Base-by-base conservation (phyloP, 2,797 vertebrate species). In the Cyclura pinguis region DNA sequence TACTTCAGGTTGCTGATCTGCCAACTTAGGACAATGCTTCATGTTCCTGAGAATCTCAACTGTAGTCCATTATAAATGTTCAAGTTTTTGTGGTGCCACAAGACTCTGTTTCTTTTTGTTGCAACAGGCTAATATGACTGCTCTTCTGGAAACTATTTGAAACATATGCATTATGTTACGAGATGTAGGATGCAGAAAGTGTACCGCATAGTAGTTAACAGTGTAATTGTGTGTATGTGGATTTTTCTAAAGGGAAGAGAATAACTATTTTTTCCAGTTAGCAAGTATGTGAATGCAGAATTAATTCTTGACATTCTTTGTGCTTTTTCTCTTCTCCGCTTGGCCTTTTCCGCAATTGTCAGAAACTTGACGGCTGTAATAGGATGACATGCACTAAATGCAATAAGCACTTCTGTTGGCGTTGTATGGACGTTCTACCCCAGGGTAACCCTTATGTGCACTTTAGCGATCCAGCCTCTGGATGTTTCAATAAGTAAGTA, bases 351-450 rank as follows among this genome's bases (percentile, higher is more conserved):
- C 0, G 3, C 67, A 12, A 42, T 84, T 82, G 92, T 86, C 95
- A 99, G 99, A 99, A 99, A 93, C 96, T 98, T 2, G 98, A 99
- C 4, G 99, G 99, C 55, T 99, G 99, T 94, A 99, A 99, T 97
- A 99, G 99, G 95, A 99, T 99, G 99, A 99, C 98, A 0, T 99
- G 99, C 73, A 98, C 98, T 1, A 97, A 98, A n/a, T 99, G 99
- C 95, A 98, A 95, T 95, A 97, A 97, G 72, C 98, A 98, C 85
- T 99, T 99, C 97, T 99, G 99, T 94, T 99, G 99, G 99, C 92
- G 99, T 85, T 99, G 99, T 91, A 96, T 98, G 97, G 95, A 96
- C 47, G 91, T 92, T 74, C 97, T 99, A 85, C 97, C 98, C 29
- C 97, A 96, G 95, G 96, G 94, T 91, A 98, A 98, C 95, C 98